Evolutionary conservation across 2,113 vertebrate genomes (phyloP), one percentile per base, ranked within the genome.

Genomic region (Albula glossodonta): DNA sequence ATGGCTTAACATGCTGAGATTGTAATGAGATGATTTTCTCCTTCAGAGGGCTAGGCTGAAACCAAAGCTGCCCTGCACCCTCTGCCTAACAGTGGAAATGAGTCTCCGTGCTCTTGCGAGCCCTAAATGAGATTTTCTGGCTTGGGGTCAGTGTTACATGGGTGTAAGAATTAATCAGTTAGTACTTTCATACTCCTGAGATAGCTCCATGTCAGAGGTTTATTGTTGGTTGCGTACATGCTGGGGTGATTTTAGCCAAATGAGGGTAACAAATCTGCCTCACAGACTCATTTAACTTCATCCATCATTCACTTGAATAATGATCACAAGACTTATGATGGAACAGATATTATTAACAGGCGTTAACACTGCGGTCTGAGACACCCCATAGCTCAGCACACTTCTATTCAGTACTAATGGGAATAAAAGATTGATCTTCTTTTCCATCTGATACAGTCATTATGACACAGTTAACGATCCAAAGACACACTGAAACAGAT

Each of bases 1-100:
- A 87, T 57, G 51, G 31, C 48, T 81, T 81, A 80, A 66, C 77
- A 49, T 53, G 52, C 41, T 11, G 31, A 87, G 82, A 63, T 74
- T 66, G 52, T 79, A 86, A 86, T 86, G 85, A 82, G 80, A 66
- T 81, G 63, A 86, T 86, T 80, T 80, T 80, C 41, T 51, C 48
- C 31, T 25, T 74, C 50, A 77, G 25, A 81, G 15, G 63, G 51
- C n/a, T 60, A 82, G 85, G 80, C 51, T 57, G 60, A 86, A 41
- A 52, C 80, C 60, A 19, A n/a, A 80, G 19, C 66, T 78, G 51
- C 17, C 25, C 84, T 51, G 56, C 53, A 49, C 52, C 78, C 84
- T 51, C 84, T 66, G 78, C 48, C 48, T 15, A 9, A 31, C 84
- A 51, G 48, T 51, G 70, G 70, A 85, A 85, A 60, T 50, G 22